Evolutionary conservation across 2,797 vertebrate species (phyloP), one percentile per base, ranked within the genome.

Genomic region (Microctenopoma lineatum): DNA sequence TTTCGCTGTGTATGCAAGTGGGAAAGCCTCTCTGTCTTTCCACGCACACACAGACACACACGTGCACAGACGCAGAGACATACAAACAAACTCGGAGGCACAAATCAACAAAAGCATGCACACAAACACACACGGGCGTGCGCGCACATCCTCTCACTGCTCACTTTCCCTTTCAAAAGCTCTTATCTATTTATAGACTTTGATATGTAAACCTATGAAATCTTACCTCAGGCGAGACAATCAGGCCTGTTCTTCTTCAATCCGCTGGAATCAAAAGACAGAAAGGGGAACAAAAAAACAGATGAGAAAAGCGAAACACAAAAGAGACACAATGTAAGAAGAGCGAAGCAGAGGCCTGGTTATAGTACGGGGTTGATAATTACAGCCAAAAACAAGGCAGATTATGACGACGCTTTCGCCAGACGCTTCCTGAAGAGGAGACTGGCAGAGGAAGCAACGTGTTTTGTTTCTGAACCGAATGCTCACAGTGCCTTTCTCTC

Each of bases 131-230:
- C 73, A 55, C 46, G 61, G 62, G 48, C 59, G 61, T 32, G 48
- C 48, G 63, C 70, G 48, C 68, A 48, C 63, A 18, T 75, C 50
- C 68, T 81, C 70, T 86, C 77, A 78, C 71, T 68, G 84, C 90
- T 89, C 89, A 91, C 89, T 86, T 88, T 92, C 83, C 82, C 86
- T 92, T 93, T 92, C 86, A 89, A 89, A 90, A 91, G 84, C 92
- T 93, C 88, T 92, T 91, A 92, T 92, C 93, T 93, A 92, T 94
- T 93, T 93, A 93, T 93, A 93, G 91, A 92, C 93, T 93, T 94
- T 94, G 91, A 94, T 93, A 93, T 90, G 91, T 93, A 93, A 93
- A 93, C 92, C 91, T 92, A 92, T 90, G 91, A 93, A 92, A 92
- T 92, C 90, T 91, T 92, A 92, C 93, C 92, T 92, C 90, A 74